Conservation (phyloP, 1,140 invertebrate species). For the Hylyphantes graminicola region DNA sequence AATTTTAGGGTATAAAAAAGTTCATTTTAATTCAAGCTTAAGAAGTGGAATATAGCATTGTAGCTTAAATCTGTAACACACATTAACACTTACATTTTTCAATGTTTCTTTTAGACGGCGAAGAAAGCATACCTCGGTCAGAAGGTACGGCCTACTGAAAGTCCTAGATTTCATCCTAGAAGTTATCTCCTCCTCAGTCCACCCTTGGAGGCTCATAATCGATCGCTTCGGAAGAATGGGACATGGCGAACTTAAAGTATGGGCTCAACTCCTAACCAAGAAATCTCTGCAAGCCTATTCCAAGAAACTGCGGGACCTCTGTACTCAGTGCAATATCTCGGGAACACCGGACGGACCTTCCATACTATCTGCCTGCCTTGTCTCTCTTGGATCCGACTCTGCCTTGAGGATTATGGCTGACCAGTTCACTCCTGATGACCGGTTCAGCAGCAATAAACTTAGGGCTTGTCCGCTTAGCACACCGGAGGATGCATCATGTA, state of each 20-base stretch:
- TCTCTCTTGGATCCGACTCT: slow-evolving; percentile 95
- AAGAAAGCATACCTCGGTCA: slow-evolving; percentile 82
- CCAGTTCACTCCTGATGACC: slow-evolving; percentile 84
- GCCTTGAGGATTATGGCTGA: slow-evolving; percentile 93
- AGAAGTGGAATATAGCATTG: neutral
- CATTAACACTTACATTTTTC: neutral
- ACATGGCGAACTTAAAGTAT: slow-evolving; percentile 96
- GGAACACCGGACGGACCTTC: slow-evolving; percentile 84
- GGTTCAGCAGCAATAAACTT: slow-evolving; percentile 76
- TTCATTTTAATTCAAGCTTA: neutral
- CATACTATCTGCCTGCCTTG: slow-evolving; percentile 97
- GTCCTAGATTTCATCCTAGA: slow-evolving; percentile 97
- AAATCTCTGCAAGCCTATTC: slow-evolving; percentile 89
- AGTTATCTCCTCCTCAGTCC: slow-evolving; percentile 86
- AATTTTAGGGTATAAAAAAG: neutral
- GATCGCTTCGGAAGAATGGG: slow-evolving; percentile 95
- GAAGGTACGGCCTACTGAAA: slow-evolving; percentile 89
- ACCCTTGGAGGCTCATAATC: slow-evolving; percentile 95
- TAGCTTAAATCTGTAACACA: neutral
- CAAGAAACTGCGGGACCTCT: slow-evolving; percentile 88
- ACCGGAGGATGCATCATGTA: slow-evolving; percentile 93
- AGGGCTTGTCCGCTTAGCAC: slow-evolving; percentile 75
- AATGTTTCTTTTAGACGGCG: slow-evolving; percentile 72
- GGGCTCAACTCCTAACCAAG: slow-evolving; percentile 91
- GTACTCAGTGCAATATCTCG: slow-evolving; percentile 84